Base-by-base conservation (phyloP, 2,113 vertebrate genomes). In the Toxotes jaculatrix region DNA sequence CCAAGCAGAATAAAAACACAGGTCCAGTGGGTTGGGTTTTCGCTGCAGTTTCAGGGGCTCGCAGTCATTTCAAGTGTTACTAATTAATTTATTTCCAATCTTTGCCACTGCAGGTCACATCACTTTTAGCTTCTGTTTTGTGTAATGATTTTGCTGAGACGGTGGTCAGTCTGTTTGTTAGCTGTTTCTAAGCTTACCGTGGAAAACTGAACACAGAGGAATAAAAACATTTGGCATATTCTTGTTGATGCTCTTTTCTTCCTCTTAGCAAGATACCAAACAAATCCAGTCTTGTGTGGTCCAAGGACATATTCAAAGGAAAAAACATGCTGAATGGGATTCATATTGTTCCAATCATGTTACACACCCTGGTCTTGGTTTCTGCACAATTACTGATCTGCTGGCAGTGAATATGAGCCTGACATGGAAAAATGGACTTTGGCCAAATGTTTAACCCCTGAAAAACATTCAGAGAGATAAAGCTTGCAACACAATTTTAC, bases 321-420 rank as follows among this genome's bases (percentile, higher is more conserved):
- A 31, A 43, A 55, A 45, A 43, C 59, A 40, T 27, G 38, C 59
- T 51, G 8, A 27, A 63, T 31, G 65, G 62, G 61, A 80, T 19
- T 80, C 76, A 59, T 74, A 70, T 72, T 81, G 77, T 79, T 90
- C 57, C 65, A 75, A 53, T 73, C 61, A 66, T 59, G 47, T 91
- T 81, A 68, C 74, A 79, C 80, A 79, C 17, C 21, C 13, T 8
- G 36, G 62, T 60, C 65, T 85, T 49, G 55, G 42, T 74, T 77
- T 74, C n/a, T 74, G 42, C 23, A 67, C 47, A 75, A 68, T 68
- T 72, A 53, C 66, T 57, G 43, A 79, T 70, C 66, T 45, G 23
- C 61, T 82, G 79, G 73, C 83, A 80, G 64, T 21, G 38, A 79
- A 49, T n/a, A 2, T 23, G 7, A 57, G n/a, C 10, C 45, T 69